phyloP scores from a whole-genome alignment of 2,888 invertebrate genomes.

The Sinopyrophorus schimmeli region DNA sequence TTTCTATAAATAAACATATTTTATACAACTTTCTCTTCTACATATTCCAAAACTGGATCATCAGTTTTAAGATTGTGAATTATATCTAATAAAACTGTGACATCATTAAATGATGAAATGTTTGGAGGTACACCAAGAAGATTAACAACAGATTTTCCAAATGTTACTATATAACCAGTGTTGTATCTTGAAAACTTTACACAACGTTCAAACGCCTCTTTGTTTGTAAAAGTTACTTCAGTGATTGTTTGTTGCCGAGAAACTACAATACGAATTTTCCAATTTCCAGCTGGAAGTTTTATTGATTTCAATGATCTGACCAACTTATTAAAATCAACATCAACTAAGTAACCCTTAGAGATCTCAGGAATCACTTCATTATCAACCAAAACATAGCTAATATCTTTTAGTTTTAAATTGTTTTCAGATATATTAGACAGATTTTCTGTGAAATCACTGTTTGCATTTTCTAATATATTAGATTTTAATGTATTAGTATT shows the following conservation, averaged over 20 bases:
- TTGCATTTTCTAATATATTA: constrained; percentile 1
- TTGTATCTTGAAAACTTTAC: constrained; percentile 23
- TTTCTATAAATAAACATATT: neutral
- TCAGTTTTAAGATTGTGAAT: constrained; percentile 50
- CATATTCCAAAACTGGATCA: constrained; percentile 40
- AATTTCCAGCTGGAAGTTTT: constrained; percentile 24
- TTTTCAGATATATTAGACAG: neutral
- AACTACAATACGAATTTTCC: constrained; percentile 30
- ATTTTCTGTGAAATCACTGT: neutral
- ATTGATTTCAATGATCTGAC: constrained; percentile 27
- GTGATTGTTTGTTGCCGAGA: constrained; percentile 24
- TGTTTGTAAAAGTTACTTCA: constrained; percentile 29
- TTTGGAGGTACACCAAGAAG: constrained; percentile 52
- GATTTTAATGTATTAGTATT: neutral
- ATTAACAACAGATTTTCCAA: constrained; percentile 42
- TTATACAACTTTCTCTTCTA: constrained; percentile 5
- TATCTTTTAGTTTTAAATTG: neutral
- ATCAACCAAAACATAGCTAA: constrained; percentile 12
- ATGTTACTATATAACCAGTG: constrained; percentile 19
- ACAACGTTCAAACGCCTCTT: constrained; percentile 24
- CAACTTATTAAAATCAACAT: constrained; percentile 27
- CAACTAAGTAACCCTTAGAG: constrained; percentile 1
- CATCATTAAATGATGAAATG: constrained; percentile 48
- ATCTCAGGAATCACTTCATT: constrained; percentile 2
- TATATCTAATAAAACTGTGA: constrained; percentile 52